Percentiles rank a stretch among this genome's conserved stretches.
These are phyloP conservation scores for Pomacea canaliculata DNA, from an alignment of 2,888 invertebrate genomes.

Conservation along the genomic window DNA sequence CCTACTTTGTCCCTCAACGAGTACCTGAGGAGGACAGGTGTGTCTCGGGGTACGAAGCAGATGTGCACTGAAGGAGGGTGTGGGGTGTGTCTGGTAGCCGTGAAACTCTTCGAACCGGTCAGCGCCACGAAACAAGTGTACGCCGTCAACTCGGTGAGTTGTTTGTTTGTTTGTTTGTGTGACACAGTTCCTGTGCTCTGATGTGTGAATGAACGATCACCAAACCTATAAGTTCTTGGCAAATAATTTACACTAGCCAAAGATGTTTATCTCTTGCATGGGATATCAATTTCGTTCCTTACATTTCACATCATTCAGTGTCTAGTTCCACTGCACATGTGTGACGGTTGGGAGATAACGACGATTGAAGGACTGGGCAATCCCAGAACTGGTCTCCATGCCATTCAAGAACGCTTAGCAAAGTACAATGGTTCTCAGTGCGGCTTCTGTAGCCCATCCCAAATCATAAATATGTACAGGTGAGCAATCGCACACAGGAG, in stretches of 20 bases:
- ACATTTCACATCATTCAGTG: slow-evolving; percentile 71
- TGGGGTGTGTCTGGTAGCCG: slow-evolving; percentile 70
- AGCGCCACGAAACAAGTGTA: slow-evolving; percentile 39
- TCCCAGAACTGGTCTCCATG: slow-evolving; percentile 76
- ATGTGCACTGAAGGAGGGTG: slow-evolving; percentile 72
- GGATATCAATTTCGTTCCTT: too few relatives aligned
- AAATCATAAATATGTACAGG: slow-evolving; percentile 62
- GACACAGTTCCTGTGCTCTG: too few relatives aligned
- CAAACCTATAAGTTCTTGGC: too few relatives aligned
- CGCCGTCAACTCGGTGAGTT: slow-evolving; percentile 63
- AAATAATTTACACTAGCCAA: too few relatives aligned
- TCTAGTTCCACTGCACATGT: slow-evolving; percentile 76
- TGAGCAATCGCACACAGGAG: slow-evolving; percentile 9
- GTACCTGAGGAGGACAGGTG: slow-evolving; percentile 44
- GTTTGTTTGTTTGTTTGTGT: not conserved
- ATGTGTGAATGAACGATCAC: too few relatives aligned
- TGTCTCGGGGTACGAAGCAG: slow-evolving; percentile 66
- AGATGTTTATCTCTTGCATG: too few relatives aligned
- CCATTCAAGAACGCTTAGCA: slow-evolving; percentile 77
- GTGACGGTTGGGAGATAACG: slow-evolving; percentile 78
- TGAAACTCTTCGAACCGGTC: slow-evolving; percentile 49
- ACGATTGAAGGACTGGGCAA: slow-evolving; percentile 83
- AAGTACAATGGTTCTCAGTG: slow-evolving; percentile 81
- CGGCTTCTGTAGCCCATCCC: slow-evolving; percentile 83
- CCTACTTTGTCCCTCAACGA: slow-evolving; percentile 48